phyloP scores from a whole-genome alignment of 1,140 invertebrate genomes.

The Drosophila mauritiana region DNA sequence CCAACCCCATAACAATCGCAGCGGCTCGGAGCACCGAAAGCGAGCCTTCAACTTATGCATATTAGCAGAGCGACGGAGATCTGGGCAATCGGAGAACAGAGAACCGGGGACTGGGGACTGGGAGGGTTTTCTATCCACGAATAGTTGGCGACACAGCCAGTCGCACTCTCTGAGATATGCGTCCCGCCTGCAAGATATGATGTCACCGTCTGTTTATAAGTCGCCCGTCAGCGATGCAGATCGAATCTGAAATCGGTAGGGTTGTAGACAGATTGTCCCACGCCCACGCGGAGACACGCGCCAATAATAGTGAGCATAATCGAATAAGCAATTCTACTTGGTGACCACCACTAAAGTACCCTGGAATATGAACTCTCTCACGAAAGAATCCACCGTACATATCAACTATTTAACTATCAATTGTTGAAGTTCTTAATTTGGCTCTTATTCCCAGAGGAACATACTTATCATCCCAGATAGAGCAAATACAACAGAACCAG shows the following conservation, averaged over 20 bases:
- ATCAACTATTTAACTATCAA: too few species aligned
- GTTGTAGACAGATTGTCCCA: slow-evolving; percentile 55
- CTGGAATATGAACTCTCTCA: neutral
- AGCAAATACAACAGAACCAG: too few species aligned
- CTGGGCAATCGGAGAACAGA: neutral
- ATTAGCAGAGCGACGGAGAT: slow-evolving; percentile 19
- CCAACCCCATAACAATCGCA: slow-evolving; percentile 22
- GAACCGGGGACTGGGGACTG: neutral
- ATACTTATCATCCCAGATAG: too few species aligned
- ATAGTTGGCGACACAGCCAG: slow-evolving; percentile 41
- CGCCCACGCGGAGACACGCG: slow-evolving; percentile 76
- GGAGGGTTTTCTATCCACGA: slow-evolving; percentile 15
- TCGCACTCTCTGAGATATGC: neutral
- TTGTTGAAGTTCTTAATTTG: too few species aligned
- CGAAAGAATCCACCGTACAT: too few species aligned
- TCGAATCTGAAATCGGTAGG: slow-evolving; percentile 28
- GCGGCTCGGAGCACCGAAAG: slow-evolving; percentile 48
- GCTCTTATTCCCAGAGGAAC: too few species aligned
- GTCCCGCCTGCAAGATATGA: slow-evolving; percentile 57
- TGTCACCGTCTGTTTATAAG: slow-evolving; percentile 75
- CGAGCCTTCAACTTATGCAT: slow-evolving; percentile 72
- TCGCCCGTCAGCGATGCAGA: slow-evolving; percentile 58
- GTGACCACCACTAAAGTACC: slow-evolving; percentile 3
- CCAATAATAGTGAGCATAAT: slow-evolving; percentile 62
- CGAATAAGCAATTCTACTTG: neutral